Evolutionary conservation across 1,140 invertebrate species (phyloP).

Genomic region (Aradophagus sp.): DNA sequence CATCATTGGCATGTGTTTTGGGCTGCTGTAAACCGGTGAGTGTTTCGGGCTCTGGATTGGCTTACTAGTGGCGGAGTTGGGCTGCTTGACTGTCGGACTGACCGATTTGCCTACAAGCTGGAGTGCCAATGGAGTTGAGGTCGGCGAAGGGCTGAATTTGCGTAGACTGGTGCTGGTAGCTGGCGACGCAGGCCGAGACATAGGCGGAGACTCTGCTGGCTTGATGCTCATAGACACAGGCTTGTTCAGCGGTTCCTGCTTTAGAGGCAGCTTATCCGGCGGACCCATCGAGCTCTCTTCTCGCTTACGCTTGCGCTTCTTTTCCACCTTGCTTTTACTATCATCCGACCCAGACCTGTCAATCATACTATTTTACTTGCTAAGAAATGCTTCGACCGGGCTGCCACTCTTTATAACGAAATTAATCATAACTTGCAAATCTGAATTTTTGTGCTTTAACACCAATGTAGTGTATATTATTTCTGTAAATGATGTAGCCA

Average conservation of each 20-base stretch:
- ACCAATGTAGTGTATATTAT: no score
- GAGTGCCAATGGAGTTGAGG: conserved; percentile 75
- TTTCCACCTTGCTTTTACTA: conserved; percentile 82
- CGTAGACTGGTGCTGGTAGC: conserved; percentile 75
- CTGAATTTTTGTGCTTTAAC: no score
- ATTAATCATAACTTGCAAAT: no score
- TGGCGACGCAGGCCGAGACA: conserved; percentile 78
- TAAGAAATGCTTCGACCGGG: conserved; percentile 13
- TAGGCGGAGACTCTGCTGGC: conserved; percentile 80
- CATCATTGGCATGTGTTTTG: conserved; percentile 78
- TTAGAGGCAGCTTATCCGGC: conserved; percentile 84
- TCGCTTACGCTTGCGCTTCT: conserved; percentile 85
- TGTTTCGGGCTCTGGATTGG: conserved; percentile 82
- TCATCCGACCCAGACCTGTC: conserved; percentile 64
- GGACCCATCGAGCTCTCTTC: conserved; percentile 88
- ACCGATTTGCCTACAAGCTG: conserved; percentile 76
- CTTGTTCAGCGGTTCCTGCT: conserved; percentile 82
- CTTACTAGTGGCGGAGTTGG: conserved; percentile 72
- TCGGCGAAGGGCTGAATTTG: conserved; percentile 83
- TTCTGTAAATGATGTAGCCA: no score
- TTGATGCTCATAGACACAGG: conserved; percentile 84
- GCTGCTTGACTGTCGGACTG: conserved; percentile 77
- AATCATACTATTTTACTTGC: conserved; percentile 42
- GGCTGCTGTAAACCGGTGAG: conserved; percentile 85
- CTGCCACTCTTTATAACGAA: conserved; percentile 45